Evolutionary conservation across 2,113 vertebrate species (phyloP).

Genomic region (Ovis aries): DNA sequence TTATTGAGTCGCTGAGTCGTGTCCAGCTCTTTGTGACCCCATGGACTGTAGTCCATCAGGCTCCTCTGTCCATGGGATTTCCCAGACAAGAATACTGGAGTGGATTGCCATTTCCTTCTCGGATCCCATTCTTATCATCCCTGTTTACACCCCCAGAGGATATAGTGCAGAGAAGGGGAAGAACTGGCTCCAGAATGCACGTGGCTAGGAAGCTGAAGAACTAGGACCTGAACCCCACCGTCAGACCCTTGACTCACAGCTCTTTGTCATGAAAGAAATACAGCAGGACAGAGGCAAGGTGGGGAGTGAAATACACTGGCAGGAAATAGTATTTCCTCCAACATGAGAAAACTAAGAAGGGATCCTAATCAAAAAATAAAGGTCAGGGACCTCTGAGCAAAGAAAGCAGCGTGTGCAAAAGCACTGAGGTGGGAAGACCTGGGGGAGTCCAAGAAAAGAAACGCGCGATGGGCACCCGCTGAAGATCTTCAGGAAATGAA

Average conservation of each 20-base stretch:
- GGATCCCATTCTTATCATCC: accelerated
- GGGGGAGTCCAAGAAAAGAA: background rate
- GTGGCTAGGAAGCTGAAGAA: background rate
- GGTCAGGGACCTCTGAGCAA: background rate
- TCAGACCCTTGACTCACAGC: background rate
- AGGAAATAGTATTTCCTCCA: background rate
- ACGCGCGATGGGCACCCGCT: accelerated
- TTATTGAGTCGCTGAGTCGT: background rate
- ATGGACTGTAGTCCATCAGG: background rate
- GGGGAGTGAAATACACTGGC: accelerated
- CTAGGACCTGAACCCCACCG: accelerated
- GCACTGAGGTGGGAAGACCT: no score
- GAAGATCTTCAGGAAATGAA: background rate
- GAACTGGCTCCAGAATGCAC: background rate
- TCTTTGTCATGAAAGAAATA: background rate
- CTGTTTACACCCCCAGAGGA: background rate
- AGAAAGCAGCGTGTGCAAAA: background rate
- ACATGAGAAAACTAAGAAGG: background rate
- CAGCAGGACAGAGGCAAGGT: background rate
- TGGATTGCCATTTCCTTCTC: background rate
- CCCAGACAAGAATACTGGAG: background rate
- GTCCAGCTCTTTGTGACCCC: background rate
- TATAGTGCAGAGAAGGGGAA: background rate
- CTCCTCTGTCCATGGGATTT: background rate
- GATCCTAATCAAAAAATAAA: background rate